Evolutionary conservation across 2,888 invertebrate genomes (phyloP), one percentile per base, ranked within the genome.

Genomic region (Sphaerophoria taeniata): DNA sequence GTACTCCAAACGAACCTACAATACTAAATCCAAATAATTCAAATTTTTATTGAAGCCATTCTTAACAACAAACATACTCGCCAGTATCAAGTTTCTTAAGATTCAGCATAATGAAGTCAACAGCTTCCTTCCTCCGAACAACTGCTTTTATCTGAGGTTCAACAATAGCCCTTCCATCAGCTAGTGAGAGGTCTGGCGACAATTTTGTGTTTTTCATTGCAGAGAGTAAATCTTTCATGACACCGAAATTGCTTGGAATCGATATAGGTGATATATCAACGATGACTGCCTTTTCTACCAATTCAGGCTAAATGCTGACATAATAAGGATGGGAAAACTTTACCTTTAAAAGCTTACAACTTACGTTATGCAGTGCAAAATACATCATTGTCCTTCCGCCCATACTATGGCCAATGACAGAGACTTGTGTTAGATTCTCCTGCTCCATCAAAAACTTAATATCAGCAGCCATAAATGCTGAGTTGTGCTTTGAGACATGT

Each of bases 301-400:
- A 87, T 63, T 94, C 90, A 12, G 95, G 95, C 93, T 94, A 90
- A 87, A 71, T 75, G 55, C 53, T 65, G 56, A 51, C 45, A 58
- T 45, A 11, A 65, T 89, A 31, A 33, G 7, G 7, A 4, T 5
- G 39, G 2, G 24, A 36, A 67, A 3, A 3, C 14, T 12, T 11
- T n/a, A 43, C 95, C 94, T 2, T 96, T 93, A 39, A 94, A 84
- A 71, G 94, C 90, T 16, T 95, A 43, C 95, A 65, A 51, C 92
- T 88, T 92, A 95, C 95, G 92, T 95, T 93, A 90, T 94, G 93
- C 63, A 98, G 93, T 51, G 98, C 96, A 72, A 97, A 93, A 72
- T 95, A 94, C 98, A 98, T 98, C 89, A 96, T 95, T 6, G 97
- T 94, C 84, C 97, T 95, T n/a, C 98, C 99, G 24, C 98, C 98